Evolutionary conservation across 2,888 invertebrate species (phyloP), one percentile per base, ranked within the genome.

Genomic region (Isotomurus palustris): DNA sequence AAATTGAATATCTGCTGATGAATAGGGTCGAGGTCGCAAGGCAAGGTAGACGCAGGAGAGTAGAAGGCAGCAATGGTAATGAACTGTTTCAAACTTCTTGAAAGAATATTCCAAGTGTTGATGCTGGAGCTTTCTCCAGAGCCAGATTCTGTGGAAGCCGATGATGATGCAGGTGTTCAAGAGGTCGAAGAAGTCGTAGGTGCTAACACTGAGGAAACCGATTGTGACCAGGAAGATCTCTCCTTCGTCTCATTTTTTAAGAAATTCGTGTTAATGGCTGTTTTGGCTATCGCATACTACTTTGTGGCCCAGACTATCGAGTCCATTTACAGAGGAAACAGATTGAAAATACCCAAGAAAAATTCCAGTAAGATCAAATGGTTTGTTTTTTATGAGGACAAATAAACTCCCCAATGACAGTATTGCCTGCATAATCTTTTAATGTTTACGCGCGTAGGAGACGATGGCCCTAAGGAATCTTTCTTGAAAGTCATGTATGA

Each of bases 251-350:
- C 32, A 14, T 32, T 32, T 14, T 10, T 14, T 32, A 36, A 38
- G 25, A 25, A 3, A 38, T 50, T 50, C 17, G 38, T 22, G 12
- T 14, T 50, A 14, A 36, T 50, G 50, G 36, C 24, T 6, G 24
- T 50, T 6, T 12, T 50, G n/a, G 24, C 50, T 6, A 8, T 40
- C 10, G 50, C n/a, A 2, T 40, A 38, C 17, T 24, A 17, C 25
- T 14, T 50, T 4, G 14, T 50, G 21, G 50, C 50, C 2, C n/a
- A 50, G 22, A 36, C 40, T 8, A 38, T 50, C 5, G 50, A 50
- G 40, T 3, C 19, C 25, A 24, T 50, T 22, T 50, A 22, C 25
- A 6, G 27, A n/a, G 50, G 36, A 32, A 32, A 32, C 8, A n/a
- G 12, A 32, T 21, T 38, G 8, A n/a, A n/a, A n/a, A n/a, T n/a